Evolutionary conservation across 2,888 invertebrate genomes (phyloP), one percentile per base, ranked within the genome.

Genomic region (Mythimna impura): DNA sequence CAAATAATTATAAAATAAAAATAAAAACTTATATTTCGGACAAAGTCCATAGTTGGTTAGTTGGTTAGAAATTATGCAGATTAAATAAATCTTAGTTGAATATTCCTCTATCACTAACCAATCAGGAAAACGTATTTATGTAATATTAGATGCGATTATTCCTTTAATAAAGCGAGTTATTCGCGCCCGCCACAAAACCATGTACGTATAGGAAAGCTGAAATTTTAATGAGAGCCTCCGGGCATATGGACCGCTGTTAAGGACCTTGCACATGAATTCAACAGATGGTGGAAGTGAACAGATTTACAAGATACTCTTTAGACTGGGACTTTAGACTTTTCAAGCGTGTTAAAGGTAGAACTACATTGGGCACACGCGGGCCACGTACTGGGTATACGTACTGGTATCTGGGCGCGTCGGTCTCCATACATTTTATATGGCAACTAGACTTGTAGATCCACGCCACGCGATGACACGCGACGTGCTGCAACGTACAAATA

Each of bases 151-250:
- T 69, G 57, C 77, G 76, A 83, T 81, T 84, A 86, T 85, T 80
- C 58, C 63, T 77, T 83, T 77, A 82, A 83, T 86, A 84, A 68
- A 79, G 66, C 66, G 67, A 81, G 74, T 88, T 86, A 87, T 86
- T 87, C 82, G 84, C 87, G 85, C 73, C 84, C 84, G 80, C 80
- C 43, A 72, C 89, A 90, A 87, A 87, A 88, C 85, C 81, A 84
- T 70, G 84, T 86, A 87, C 89, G 87, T 89, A 89, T 88, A 89
- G 88, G 82, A 86, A 87, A 81, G 88, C 86, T 89, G 89, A 91
- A 91, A 91, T 90, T 92, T 91, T 92, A 92, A 92, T 92, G 91
- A 92, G 89, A 78, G 87, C 89, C 90, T 84, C 75, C 80, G 80
- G 90, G 88, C 87, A 58, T 68, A 62, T 70, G 78, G 71, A 79